A percentile compares a stretch with the other conserved stretches of the same genome.
These are phyloP conservation scores for Dynastes grantii DNA, from an alignment of 2,888 invertebrate genomes.

Conservation along the genomic window DNA sequence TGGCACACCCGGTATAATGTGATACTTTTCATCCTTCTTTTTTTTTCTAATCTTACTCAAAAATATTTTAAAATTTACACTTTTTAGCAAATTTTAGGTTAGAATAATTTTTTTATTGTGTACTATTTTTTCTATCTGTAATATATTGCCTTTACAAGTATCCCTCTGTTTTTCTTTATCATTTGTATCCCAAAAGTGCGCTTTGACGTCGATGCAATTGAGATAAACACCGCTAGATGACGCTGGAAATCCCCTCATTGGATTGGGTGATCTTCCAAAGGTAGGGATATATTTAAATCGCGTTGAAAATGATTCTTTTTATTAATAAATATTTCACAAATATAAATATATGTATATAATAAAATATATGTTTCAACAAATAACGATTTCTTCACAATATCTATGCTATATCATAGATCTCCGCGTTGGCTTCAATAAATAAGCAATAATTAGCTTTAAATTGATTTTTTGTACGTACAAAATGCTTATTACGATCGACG, in stretches of 20 bases:
- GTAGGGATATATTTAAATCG: too few species aligned
- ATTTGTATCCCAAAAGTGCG: too few species aligned
- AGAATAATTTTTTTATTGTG: too few species aligned
- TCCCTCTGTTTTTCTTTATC: too few species aligned
- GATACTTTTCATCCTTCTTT: slow-evolving; percentile 26
- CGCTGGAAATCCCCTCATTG: too few species aligned
- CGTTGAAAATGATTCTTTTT: too few species aligned
- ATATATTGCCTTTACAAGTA: too few species aligned
- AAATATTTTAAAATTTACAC: not conserved
- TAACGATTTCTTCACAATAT: not conserved
- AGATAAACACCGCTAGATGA: too few species aligned
- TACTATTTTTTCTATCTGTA: too few species aligned
- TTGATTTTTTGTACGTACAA: slow-evolving; percentile 71
- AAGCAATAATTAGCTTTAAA: slow-evolving; percentile 66
- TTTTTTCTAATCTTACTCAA: not conserved
- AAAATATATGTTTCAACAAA: slow-evolving; percentile 12
- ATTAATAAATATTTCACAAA: not conserved
- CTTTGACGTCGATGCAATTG: too few species aligned
- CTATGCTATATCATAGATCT: slow-evolving; percentile 14
- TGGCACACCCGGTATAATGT: slow-evolving; percentile 3
- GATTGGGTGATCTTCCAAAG: too few species aligned
- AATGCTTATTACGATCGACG: slow-evolving; percentile 66
- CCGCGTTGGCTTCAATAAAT: slow-evolving; percentile 20
- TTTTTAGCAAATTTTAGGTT: too few species aligned
- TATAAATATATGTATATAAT: not conserved